Percentiles rank a stretch among this genome's conserved stretches.
These are phyloP conservation scores for Glareola pratincola DNA, from an alignment of 2,113 vertebrate species.

Conservation along the genomic window DNA sequence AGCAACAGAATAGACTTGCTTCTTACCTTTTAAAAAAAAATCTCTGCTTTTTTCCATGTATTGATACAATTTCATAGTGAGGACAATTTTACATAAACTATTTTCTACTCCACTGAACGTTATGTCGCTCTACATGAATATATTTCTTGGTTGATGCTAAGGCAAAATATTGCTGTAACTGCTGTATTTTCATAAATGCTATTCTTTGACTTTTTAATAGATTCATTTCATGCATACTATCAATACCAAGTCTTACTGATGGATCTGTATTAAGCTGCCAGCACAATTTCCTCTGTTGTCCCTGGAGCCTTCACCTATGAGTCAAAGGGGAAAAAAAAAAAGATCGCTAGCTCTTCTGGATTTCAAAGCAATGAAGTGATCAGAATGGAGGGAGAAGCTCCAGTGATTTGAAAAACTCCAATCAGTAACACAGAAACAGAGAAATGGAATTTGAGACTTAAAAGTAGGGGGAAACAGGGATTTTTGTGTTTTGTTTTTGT, in stretches of 20 bases:
- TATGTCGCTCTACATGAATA: conserved; percentile 40
- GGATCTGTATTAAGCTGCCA: conserved; percentile 6
- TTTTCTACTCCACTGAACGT: conserved; percentile 58
- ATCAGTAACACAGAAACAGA: not conserved
- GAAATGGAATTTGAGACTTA: not conserved
- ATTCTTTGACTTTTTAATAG: conserved; percentile 36
- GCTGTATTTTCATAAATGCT: conserved; percentile 44
- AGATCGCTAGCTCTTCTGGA: not conserved
- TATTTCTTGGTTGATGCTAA: conserved; percentile 44
- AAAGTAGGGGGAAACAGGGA: not conserved
- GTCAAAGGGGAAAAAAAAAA: not conserved
- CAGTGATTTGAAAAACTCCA: not conserved
- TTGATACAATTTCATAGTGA: conserved; percentile 42
- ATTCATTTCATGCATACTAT: conserved; percentile 25
- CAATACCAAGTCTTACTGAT: conserved; percentile 1
- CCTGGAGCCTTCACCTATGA: not conserved
- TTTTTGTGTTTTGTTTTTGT: not conserved
- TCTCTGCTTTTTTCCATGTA: not conserved
- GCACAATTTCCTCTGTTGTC: conserved; percentile 7
- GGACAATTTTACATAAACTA: conserved; percentile 60
- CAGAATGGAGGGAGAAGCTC: not conserved
- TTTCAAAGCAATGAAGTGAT: not conserved
- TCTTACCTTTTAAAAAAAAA: conserved; percentile 19
- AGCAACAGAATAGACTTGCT: conserved; percentile 4
- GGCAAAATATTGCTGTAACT: conserved; percentile 43